Evolutionary conservation across 1,140 invertebrate genomes (phyloP).

Genomic region (Gonioctena quinquepunctata): DNA sequence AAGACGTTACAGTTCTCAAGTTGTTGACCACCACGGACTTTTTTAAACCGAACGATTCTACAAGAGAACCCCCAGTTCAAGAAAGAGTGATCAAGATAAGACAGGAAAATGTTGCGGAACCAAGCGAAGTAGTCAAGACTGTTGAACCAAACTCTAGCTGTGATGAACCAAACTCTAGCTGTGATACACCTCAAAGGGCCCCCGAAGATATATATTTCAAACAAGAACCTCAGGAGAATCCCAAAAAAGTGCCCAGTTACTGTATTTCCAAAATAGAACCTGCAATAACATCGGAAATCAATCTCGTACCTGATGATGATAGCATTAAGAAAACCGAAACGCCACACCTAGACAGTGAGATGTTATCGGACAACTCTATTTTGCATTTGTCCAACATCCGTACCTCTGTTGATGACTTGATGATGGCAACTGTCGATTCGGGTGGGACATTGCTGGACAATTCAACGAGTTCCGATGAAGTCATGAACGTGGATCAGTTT

Average conservation of each 20-base stretch:
- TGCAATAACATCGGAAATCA: background rate
- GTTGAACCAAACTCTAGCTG: background rate
- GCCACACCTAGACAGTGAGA: constrained; percentile 20
- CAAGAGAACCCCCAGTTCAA: background rate
- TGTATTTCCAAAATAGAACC: background rate
- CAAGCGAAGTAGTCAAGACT: background rate
- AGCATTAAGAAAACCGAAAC: background rate
- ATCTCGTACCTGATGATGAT: background rate
- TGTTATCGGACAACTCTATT: constrained; percentile 39
- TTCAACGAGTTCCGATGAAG: constrained; percentile 48
- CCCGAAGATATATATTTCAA: background rate
- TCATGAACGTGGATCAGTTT: constrained; percentile 54
- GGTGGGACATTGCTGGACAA: constrained; percentile 42
- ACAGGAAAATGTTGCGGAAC: background rate
- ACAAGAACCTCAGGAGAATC: background rate
- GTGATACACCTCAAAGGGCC: background rate
- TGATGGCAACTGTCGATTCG: constrained; percentile 38
- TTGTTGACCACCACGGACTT: constrained; percentile 39
- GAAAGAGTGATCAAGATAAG: background rate
- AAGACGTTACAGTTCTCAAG: constrained; percentile 43
- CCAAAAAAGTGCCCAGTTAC: background rate
- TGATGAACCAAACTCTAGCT: no score
- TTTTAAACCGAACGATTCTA: constrained; percentile 30
- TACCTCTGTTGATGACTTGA: constrained; percentile 43
- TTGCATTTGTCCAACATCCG: constrained; percentile 31